Conservation (phyloP, 2,888 invertebrate species). For the Phorcus lineatus region DNA sequence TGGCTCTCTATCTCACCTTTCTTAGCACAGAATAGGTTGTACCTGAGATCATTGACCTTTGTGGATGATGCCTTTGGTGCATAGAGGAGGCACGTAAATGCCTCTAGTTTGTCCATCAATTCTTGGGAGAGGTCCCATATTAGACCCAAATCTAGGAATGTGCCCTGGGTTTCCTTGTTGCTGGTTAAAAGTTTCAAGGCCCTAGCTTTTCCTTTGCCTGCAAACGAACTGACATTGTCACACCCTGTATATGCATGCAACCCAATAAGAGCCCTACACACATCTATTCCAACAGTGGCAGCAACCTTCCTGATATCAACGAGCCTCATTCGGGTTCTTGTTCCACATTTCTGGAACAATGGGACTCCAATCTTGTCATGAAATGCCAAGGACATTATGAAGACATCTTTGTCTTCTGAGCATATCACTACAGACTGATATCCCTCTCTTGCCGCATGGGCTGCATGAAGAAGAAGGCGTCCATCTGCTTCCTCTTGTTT, state of each 20-base stretch:
- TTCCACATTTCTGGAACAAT: not conserved
- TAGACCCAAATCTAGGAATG: constrained; percentile 32
- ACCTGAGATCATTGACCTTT: constrained; percentile 34
- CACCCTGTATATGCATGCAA: constrained; percentile 44
- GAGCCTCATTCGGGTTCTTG: too few relatives aligned
- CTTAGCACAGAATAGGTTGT: constrained; percentile 32
- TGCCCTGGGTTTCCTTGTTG: not conserved
- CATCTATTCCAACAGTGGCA: constrained; percentile 29
- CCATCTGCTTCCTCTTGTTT: constrained; percentile 46
- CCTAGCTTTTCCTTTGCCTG: constrained; percentile 35
- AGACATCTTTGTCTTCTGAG: constrained; percentile 45
- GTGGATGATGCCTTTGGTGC: constrained; percentile 22
- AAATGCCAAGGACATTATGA: constrained; percentile 37
- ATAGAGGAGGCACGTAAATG: constrained; percentile 39
- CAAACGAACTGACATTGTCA: constrained; percentile 40
- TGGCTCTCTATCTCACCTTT: constrained; percentile 27
- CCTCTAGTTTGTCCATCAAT: constrained; percentile 33
- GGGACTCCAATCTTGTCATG: constrained; percentile 16
- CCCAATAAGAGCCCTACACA: constrained; percentile 36
- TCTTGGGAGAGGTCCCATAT: constrained; percentile 35
- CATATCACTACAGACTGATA: constrained; percentile 32
- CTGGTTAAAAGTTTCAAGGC: constrained; percentile 34
- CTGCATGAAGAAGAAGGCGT: constrained; percentile 42
- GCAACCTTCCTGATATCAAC: not conserved
- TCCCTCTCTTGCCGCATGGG: constrained; percentile 38